These are phyloP conservation scores for Enteromius afrohamiltoni DNA, from an alignment of 2,797 vertebrate species.

Conservation along the genomic window DNA sequence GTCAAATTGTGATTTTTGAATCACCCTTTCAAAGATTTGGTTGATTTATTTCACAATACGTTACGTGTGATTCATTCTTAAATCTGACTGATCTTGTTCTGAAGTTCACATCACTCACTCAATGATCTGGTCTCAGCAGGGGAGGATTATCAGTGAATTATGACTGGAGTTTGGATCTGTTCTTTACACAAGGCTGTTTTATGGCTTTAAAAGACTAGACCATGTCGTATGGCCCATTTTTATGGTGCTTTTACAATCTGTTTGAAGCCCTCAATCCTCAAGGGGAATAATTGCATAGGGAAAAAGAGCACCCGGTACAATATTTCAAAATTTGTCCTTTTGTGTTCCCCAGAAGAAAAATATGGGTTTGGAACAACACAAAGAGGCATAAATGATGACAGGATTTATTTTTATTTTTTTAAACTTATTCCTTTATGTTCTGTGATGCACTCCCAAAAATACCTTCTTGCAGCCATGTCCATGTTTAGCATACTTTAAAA, in stretches of 20 bases:
- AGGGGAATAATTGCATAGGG: background rate
- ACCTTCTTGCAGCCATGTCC: background rate
- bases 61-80: background rate
- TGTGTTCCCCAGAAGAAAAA: background rate
- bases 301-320: constrained; percentile 4
- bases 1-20: background rate
- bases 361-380: background rate
- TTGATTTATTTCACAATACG: background rate
- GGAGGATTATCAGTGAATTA: background rate
- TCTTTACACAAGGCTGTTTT: background rate
- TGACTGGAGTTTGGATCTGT: background rate
- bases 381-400: background rate
- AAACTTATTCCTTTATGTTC: background rate
- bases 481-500: constrained; percentile 12
- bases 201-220: background rate
- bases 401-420: background rate
- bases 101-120: background rate
- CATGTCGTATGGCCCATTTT: background rate
- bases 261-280: background rate
- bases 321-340: background rate
- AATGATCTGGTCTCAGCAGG: background rate
- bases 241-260: background rate
- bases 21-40: background rate
- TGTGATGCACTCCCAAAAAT: constrained; percentile 21
- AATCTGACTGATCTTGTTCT: background rate